Evolutionary conservation across 2,888 invertebrate species (phyloP), one percentile per base, ranked within the genome.

Genomic region (Amaurobius ferox): DNA sequence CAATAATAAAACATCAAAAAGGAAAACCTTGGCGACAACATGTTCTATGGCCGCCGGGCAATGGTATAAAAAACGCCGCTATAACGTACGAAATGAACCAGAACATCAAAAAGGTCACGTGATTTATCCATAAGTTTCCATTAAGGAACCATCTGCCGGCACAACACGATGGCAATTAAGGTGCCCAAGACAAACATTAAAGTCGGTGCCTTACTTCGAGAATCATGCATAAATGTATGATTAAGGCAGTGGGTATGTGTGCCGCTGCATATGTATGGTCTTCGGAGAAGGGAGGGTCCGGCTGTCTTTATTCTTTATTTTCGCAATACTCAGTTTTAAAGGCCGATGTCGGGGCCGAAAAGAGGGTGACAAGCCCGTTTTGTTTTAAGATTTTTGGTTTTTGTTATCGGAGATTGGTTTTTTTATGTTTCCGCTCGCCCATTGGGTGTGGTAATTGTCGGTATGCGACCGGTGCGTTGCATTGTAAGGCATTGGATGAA

Each of bases 81-180:
- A 35, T 61, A 61, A 72, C 32, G 6, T 23, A 19, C 26, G 30
- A 55, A 30, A 66, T 6, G 16, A 81, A 74, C 5, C 39, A 74
- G 76, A 39, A 19, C 26, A 76, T 62, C 26, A 68, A 77, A 81
- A 81, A 30, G 11, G 13, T 13, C 68, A 32, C 30, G 76, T 83
- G 83, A 83, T 83, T 83, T 83, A 77, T 83, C 83, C 83, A 64
- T 83, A 76, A 76, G 71, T 77, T 83, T 83, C 83, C 77, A 83
- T 83, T 77, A 71, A 30, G 5, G 39, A n/a, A 64, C 76, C 83
- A 83, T 83, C 83, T 83, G 83, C 77, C 71, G 70, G 44, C 29
- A 64, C 26, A 26, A 23, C 70, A 35, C 74, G 76, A 64, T 40
- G 68, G 76, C 64, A 83, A 83, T 83, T 83, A 83, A 68, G 48